Evolutionary conservation across 1,140 invertebrate species (phyloP).

Genomic region (Drosophila kohkoa): DNA sequence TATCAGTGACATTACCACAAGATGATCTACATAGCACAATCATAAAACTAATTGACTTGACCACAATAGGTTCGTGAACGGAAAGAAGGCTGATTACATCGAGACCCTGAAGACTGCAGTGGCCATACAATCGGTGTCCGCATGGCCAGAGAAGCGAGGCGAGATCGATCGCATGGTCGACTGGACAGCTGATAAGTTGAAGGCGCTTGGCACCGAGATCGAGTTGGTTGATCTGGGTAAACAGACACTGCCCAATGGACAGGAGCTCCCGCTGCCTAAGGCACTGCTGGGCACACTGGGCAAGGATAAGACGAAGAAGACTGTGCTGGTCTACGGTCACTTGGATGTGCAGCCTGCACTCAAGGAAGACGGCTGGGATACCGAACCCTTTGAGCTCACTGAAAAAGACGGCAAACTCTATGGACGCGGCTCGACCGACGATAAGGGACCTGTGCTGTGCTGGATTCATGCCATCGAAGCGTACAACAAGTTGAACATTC

Average conservation of each 20-base stretch:
- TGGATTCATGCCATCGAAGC: slow-evolving; percentile 98
- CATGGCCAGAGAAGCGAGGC: slow-evolving; percentile 86
- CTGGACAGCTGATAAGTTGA: slow-evolving; percentile 91
- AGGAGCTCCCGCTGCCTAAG: slow-evolving; percentile 92
- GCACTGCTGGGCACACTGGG: slow-evolving; percentile 94
- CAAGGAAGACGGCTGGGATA: slow-evolving; percentile 97
- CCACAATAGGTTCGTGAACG: slow-evolving; percentile 62
- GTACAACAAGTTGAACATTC: slow-evolving; percentile 90
- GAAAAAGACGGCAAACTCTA: slow-evolving; percentile 96
- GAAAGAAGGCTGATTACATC: slow-evolving; percentile 88
- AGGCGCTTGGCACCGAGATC: slow-evolving; percentile 90
- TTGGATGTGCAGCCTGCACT: slow-evolving; percentile 98
- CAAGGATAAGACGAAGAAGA: slow-evolving; percentile 94
- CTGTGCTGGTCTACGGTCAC: slow-evolving; percentile 98
- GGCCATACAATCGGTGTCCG: slow-evolving; percentile 98
- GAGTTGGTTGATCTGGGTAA: slow-evolving; percentile 93
- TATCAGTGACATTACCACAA: slow-evolving; percentile 13
- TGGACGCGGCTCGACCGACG: slow-evolving; percentile 97
- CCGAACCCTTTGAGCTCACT: slow-evolving; percentile 96
- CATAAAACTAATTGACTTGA: slow-evolving; percentile 42
- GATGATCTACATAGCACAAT: slow-evolving; percentile 14
- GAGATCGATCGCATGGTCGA: slow-evolving; percentile 88
- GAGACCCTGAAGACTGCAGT: slow-evolving; percentile 93
- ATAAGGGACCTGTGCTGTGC: slow-evolving; percentile 96
- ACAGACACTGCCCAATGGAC: slow-evolving; percentile 91